Base-by-base conservation (phyloP, 2,113 vertebrate genomes). In the Brachyhypopomus occidentalis region DNA sequence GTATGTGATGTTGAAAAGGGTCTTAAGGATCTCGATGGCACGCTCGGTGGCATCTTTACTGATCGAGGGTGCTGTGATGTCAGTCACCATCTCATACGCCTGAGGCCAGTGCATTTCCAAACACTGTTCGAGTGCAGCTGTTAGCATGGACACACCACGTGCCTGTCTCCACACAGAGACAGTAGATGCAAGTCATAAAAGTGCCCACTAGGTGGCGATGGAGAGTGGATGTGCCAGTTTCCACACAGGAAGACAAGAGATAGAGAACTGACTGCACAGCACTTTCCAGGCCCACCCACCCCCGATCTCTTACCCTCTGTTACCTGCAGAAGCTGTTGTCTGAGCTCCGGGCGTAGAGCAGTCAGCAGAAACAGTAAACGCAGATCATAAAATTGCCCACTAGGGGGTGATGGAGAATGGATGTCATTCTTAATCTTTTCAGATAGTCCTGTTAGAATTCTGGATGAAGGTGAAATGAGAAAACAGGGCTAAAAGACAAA, bases 321-420 rank as follows among this genome's bases (percentile, higher is more conserved):
- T 72, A 92, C 92, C 91, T 89, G 88, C 22, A 87, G 84, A 23
- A 95, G 91, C 78, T 93, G 92, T 71, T 77, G 80, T 72, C 92
- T 90, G 81, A 94, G 92, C 78, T 94, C 94, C 1, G 92, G 89
- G 0, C 92, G 83, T 3, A 95, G 87, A 0, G 94, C 94, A 0
- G 94, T 94, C 16, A 94, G 84, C 48, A 95, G 91, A 60, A 95
- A 95, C 72, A 93, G 87, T 82, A 95, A 91, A 14, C 93, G 93
- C 2, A 95, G 89, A 84, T 94, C 93, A 78, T 93, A 95, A 84
- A 95, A 94, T 30, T 92, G 92, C 76, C 91, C 85, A 74, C 86
- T 91, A 85, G 91, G 87, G 64, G 90, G 85, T 76, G 85, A 23
- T 73, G 72, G 17, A 62, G 75, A 86, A 69, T 74, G 66, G 70